Evolutionary conservation across 2,888 invertebrate species (phyloP).

Genomic region (Clivina fossor): DNA sequence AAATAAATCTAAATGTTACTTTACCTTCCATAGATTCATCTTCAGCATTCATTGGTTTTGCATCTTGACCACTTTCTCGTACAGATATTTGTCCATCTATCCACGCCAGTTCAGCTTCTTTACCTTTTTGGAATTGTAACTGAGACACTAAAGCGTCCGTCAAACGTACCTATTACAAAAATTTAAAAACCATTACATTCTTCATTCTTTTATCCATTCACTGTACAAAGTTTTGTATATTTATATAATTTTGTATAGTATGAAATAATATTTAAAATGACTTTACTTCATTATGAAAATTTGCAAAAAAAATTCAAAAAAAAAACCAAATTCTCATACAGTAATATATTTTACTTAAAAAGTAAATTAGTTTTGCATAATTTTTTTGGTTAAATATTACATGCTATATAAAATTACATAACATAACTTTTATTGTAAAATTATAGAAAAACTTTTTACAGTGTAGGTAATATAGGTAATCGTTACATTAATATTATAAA

Average conservation of each 20-base stretch:
- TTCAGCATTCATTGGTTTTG: constrained; percentile 52
- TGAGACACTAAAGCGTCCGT: constrained; percentile 90
- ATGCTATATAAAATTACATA: constrained; percentile 18
- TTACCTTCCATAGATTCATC: constrained; percentile 55
- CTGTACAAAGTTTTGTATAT: too few species aligned
- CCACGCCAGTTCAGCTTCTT: constrained; percentile 94
- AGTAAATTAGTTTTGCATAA: too few species aligned
- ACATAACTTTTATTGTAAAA: neutral
- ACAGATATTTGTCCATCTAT: constrained; percentile 77
- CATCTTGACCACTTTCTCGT: constrained; percentile 63
- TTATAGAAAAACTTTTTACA: too few species aligned
- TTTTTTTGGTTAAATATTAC: too few species aligned
- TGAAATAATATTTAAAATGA: too few species aligned
- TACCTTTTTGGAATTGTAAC: constrained; percentile 79
- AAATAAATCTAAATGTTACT: neutral
- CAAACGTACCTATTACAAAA: constrained; percentile 70
- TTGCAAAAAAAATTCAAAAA: too few species aligned
- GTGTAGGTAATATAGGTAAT: neutral
- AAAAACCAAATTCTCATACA: neutral
- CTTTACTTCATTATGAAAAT: too few species aligned
- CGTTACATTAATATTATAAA: neutral
- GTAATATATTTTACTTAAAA: too few species aligned
- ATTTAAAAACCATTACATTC: constrained; percentile 13
- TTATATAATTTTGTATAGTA: too few species aligned
- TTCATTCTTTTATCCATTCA: too few species aligned